Base-by-base conservation (phyloP, 2,888 invertebrate genomes). In the Spialia ferax region DNA sequence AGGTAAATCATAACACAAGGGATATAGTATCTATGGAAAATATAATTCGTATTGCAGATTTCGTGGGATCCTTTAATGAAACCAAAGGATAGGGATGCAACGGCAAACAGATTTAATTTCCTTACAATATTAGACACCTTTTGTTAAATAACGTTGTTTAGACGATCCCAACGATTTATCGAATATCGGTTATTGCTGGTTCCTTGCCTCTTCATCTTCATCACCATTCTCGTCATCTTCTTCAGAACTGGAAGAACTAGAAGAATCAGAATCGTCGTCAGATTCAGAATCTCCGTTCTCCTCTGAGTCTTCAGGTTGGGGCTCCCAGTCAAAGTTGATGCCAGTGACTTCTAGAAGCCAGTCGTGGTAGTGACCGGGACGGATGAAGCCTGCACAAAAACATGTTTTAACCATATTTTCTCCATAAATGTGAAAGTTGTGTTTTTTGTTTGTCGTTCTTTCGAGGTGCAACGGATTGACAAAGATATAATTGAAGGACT, bases 311-410 rank as follows among this genome's bases (percentile, higher is more conserved):
- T 8, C 54, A n/a, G 7, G 18, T 45, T 45, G 6, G 8, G 32
- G 66, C 1, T 70, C 68, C 82, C 82, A 82, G 71, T 88, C 84
- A 70, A 86, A 87, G 70, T 82, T 52, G 7, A 83, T 74, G 0
- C 84, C 85, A 5, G 84, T 83, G 5, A 86, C 74, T 20, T 78
- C 65, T 0, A 7, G 42, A 69, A 73, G 81, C 87, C 87, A 89
- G 0, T 77, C 75, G 69, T 85, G 85, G 74, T 87, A 89, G 74
- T 83, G 78, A 0, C 85, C 86, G 0, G 87, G 78, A 1, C 88
- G 85, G 68, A 82, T 75, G 73, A 87, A 89, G 60, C 88, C 89
- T 85, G 72, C 11, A 54, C 20, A 35, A 26, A 42, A 23, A 57
- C 7, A 42, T 29, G 29, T 0, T 29, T 29, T 29, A 29, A 7